Base-by-base conservation (phyloP, 2,797 vertebrate genomes). In the Galagoides demidoff region DNA sequence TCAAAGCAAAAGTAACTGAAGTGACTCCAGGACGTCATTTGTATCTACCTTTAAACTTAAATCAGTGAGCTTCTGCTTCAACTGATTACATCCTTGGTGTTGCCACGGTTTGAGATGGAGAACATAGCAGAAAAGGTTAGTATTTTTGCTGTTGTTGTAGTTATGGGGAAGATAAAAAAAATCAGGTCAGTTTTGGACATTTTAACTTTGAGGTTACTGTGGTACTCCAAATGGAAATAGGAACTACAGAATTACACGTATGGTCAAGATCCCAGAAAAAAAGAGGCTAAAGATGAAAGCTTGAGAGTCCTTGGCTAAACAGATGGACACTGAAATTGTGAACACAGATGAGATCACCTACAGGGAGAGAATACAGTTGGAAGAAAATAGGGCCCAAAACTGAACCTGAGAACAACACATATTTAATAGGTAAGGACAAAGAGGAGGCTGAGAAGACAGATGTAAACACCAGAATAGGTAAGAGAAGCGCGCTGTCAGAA, bases 401-500 rank as follows among this genome's bases (percentile, higher is more conserved):
- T 14, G 39, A 95, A 89, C 55, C 29, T 55, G 45, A 95, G 77
- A 63, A 85, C 78, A 85, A 71, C 12, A 70, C 14, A 2, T 16
- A 39, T 77, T 76, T 71, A 71, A 70, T 49, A 70, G 13, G 59
- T 85, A 89, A 82, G 66, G 45, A 55, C 29, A 61, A 27, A 57
- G 39, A 84, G 34, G 20, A 74, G 83, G 71, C 31, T 87, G 86
- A 89, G 86, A 89, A 92, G 76, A 73, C 55, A 76, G 31, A 78
- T 25, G 52, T 25, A 59, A 25, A 20, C 17, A 55, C 34, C 20
- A 83, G 64, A 92, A 57, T 27, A 86, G 57, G 14, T 61, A 73
- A 52, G 61, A 89, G 88, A 66, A 85, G 17, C 4, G 37, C 5
- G 9, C 59, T 76, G 2, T 64, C 81, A 70, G 59, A 77, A 82